Conservation (phyloP, 2,797 vertebrate species). For the Brotula barbata region DNA sequence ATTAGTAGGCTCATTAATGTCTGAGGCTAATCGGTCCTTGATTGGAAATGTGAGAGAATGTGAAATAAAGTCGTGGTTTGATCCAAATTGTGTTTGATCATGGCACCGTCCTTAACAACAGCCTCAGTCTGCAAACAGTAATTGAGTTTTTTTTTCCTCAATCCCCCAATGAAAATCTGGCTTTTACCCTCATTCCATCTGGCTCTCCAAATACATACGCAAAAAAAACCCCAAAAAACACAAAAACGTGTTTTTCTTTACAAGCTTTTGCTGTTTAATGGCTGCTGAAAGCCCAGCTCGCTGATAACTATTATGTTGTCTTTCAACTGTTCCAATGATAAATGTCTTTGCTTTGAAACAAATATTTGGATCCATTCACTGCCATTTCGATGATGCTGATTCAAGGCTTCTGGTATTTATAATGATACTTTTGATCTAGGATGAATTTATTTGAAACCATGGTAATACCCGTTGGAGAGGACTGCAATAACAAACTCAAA, state of each 20-base stretch:
- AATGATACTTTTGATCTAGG: conserved; percentile 12
- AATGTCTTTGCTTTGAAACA: conserved; percentile 23
- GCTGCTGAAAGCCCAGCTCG: conserved; percentile 35
- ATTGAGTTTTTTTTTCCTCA: conserved; percentile 50
- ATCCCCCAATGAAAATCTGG: conserved; percentile 52
- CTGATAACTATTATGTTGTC: conserved; percentile 41
- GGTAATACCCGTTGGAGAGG: neutral
- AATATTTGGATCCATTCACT: conserved; percentile 9
- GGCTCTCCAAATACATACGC: conserved; percentile 38
- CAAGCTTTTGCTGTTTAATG: conserved; percentile 36
- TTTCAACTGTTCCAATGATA: conserved; percentile 43
- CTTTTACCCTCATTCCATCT: conserved; percentile 53
- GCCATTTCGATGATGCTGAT: conserved; percentile 16
- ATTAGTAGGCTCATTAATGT: conserved; percentile 83
- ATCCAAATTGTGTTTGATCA: conserved; percentile 81
- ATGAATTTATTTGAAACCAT: conserved; percentile 4
- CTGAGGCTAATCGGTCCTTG: conserved; percentile 80
- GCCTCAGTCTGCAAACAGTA: conserved; percentile 68
- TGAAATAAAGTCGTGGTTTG: conserved; percentile 74
- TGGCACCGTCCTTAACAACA: conserved; percentile 62
- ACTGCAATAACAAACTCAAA: neutral
- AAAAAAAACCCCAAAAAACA: conserved; percentile 48
- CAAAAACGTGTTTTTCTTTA: conserved; percentile 48
- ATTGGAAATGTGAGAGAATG: conserved; percentile 81
- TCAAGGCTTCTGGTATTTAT: conserved; percentile 22